Evolutionary conservation across 2,888 invertebrate species (phyloP).

Genomic region (Crematogaster levior): DNA sequence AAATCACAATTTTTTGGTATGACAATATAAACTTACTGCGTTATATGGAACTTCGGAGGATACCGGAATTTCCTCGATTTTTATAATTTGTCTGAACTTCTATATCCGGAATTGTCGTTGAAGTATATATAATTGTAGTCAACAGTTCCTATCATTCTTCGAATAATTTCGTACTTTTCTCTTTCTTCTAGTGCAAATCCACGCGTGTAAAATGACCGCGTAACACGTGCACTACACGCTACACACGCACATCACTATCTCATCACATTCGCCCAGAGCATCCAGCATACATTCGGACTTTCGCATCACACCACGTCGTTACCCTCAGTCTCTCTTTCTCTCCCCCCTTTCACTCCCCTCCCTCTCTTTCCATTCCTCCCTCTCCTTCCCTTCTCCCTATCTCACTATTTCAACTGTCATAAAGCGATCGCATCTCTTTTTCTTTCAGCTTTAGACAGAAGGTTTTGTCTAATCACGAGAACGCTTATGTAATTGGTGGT

Average conservation of each 20-base stretch:
- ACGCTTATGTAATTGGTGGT: constrained; percentile 35
- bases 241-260: constrained; percentile 19
- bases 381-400: background rate
- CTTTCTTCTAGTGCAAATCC: background rate
- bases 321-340: constrained; percentile 38
- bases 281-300: constrained; percentile 15
- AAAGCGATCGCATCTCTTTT: background rate
- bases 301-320: constrained; percentile 6
- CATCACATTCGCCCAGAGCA: background rate
- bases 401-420: constrained; percentile 10
- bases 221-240: background rate
- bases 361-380: constrained; percentile 2
- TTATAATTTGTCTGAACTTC: background rate
- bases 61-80: background rate
- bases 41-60: background rate
- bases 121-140: background rate
- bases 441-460: constrained; percentile 3
- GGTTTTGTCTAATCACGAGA: constrained; percentile 35
- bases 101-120: background rate
- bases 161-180: background rate
- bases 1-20: background rate
- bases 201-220: background rate
- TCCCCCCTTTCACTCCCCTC: background rate
- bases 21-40: background rate
- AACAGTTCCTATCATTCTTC: background rate